Percentiles rank a stretch among this genome's conserved stretches.
Conservation (phyloP, 2,888 invertebrate species). For the Leptodirus hochenwartii region DNA sequence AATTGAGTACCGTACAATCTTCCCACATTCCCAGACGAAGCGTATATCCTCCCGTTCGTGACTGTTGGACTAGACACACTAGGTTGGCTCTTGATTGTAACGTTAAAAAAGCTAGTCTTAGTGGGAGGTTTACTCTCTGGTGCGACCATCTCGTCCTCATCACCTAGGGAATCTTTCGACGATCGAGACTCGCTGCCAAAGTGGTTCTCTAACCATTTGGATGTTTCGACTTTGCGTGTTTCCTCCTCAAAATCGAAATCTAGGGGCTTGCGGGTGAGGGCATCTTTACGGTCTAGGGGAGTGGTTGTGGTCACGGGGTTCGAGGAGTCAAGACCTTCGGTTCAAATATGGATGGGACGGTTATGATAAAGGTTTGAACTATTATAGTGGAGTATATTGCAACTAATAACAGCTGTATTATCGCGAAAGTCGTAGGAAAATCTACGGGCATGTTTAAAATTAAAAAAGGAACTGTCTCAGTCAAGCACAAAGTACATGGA, state of each 20-base stretch:
- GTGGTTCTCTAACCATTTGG: constrained; percentile 81
- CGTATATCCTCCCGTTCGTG: too few species aligned
- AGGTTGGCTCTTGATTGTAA: constrained; percentile 62
- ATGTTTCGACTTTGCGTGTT: constrained; percentile 75
- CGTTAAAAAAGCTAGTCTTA: constrained; percentile 58
- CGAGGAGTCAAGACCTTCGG: constrained; percentile 16
- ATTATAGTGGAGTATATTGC: too few species aligned
- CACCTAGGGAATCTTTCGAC: constrained; percentile 50
- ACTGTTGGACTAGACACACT: constrained; percentile 13
- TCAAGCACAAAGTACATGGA: too few species aligned
- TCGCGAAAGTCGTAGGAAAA: too few species aligned
- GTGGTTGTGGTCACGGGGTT: constrained; percentile 14
- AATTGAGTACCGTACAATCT: too few species aligned
- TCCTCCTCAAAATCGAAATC: constrained; percentile 80
- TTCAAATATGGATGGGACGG: constrained; percentile 2
- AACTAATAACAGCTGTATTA: too few species aligned
- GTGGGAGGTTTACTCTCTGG: constrained; percentile 20
- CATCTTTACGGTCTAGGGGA: constrained; percentile 55
- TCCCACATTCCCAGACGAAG: too few species aligned
- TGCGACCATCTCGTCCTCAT: constrained; percentile 42
- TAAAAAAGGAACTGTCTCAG: too few species aligned
- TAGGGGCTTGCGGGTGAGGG: constrained; percentile 59
- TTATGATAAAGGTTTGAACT: too few species aligned
- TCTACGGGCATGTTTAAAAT: too few species aligned
- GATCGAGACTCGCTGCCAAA: constrained; percentile 75